phyloP scores from a whole-genome alignment of 2,797 vertebrate genomes.

The Sebastiscus tertius region DNA sequence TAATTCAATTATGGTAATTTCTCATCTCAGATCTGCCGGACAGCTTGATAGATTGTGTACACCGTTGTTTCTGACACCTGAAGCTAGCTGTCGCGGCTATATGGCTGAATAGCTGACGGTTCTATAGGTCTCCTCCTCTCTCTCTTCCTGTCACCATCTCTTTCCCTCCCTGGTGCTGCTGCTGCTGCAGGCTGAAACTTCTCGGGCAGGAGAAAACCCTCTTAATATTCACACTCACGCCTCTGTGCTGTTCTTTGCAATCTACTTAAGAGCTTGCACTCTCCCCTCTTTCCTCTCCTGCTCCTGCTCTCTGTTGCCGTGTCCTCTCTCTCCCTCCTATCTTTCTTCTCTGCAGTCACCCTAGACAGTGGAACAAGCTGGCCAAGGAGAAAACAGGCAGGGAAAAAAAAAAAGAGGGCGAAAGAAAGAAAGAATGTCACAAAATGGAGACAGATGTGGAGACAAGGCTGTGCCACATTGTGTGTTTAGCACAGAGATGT shows the following conservation, averaged over 20 bases:
- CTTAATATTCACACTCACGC: conserved; percentile 82
- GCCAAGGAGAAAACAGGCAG: conserved; percentile 60
- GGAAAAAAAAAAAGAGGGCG: conserved; percentile 4
- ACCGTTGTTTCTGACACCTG: conserved; percentile 66
- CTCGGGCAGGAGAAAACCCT: conserved; percentile 65
- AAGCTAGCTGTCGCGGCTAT: conserved; percentile 42
- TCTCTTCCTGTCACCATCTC: conserved; percentile 29
- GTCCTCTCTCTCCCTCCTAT: conserved; percentile 56
- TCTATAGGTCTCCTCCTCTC: conserved; percentile 31
- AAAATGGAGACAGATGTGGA: conserved; percentile 44
- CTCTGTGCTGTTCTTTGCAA: conserved; percentile 78
- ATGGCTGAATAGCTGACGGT: conserved; percentile 43
- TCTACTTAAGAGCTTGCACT: conserved; percentile 82
- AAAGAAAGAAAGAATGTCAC: conserved; percentile 39
- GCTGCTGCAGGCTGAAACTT: conserved; percentile 68
- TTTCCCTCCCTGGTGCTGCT: conserved; percentile 32
- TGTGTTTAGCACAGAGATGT: conserved; percentile 21
- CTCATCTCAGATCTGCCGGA: conserved; percentile 44
- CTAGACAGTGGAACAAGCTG: conserved; percentile 44
- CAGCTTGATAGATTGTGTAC: conserved; percentile 67
- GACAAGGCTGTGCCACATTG: conserved; percentile 17
- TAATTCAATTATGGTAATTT: conserved; percentile 66
- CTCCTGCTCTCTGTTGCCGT: conserved; percentile 52
- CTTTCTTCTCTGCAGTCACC: conserved; percentile 54
- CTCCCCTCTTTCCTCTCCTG: conserved; percentile 68